Conservation (phyloP, 2,113 vertebrate species). For the Syrmaticus mikado region DNA sequence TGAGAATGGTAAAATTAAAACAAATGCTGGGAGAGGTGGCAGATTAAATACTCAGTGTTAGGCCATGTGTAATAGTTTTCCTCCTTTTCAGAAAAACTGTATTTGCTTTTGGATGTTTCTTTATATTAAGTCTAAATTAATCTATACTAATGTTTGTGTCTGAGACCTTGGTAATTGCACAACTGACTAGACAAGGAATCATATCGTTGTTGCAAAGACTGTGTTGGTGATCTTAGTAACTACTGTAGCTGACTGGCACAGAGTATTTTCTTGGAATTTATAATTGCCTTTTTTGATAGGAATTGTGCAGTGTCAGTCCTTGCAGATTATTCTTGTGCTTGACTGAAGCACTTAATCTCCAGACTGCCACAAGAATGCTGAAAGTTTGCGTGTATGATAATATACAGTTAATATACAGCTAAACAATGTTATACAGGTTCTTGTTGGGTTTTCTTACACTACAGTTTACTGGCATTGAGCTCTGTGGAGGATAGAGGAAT, state of each 20-base stretch:
- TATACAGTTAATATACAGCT: neutral
- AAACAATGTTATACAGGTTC: neutral
- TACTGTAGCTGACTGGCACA: neutral
- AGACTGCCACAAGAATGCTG: neutral
- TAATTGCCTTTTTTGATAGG: neutral
- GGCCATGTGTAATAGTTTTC: neutral
- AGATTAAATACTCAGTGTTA: neutral
- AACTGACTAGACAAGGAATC: neutral
- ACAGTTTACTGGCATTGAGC: neutral
- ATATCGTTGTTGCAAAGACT: neutral
- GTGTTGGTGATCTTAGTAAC: neutral
- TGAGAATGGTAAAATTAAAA: neutral
- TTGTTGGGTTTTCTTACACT: neutral
- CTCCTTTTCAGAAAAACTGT: neutral
- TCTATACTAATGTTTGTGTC: neutral
- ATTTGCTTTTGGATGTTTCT: neutral
- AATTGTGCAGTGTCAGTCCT: neutral
- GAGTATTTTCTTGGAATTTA: neutral
- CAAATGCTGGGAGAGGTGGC: neutral
- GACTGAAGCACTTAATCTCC: neutral
- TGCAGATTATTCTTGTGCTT: fast-evolving
- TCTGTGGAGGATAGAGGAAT: neutral
- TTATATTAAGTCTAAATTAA: neutral
- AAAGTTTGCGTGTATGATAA: neutral
- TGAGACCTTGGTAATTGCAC: neutral